Percentiles rank a stretch among this genome's conserved stretches.
phyloP scores from a whole-genome alignment of 2,797 vertebrate species.

The Danio jaintianensis region DNA sequence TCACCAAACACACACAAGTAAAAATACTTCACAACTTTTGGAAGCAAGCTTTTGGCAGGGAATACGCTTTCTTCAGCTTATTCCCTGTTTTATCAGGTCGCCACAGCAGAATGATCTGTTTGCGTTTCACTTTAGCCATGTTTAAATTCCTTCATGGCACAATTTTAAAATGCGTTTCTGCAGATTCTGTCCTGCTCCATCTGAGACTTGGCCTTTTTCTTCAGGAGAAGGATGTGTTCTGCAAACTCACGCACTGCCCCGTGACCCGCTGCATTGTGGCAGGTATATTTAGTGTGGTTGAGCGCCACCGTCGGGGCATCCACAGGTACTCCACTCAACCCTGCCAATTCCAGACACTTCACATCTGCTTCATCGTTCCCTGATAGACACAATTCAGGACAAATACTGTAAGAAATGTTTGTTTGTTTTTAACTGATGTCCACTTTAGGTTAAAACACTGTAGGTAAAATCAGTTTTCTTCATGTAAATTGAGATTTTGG shows the following conservation, averaged over 20 bases:
- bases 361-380: constrained; percentile 85
- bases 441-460: too few relatives aligned
- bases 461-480: too few relatives aligned
- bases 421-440: neutral
- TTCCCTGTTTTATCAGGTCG: too few relatives aligned
- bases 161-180: constrained; percentile 24
- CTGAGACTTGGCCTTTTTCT: constrained; percentile 80
- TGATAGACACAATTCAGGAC: constrained; percentile 56
- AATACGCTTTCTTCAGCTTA: too few relatives aligned
- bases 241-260: constrained; percentile 89
- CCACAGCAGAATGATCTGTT: too few relatives aligned
- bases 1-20: too few relatives aligned
- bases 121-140: too few relatives aligned
- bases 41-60: too few relatives aligned
- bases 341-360: constrained; percentile 82
- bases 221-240: constrained; percentile 85
- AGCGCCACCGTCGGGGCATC: constrained; percentile 78
- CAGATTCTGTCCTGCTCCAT: constrained; percentile 64
- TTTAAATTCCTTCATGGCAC: neutral
- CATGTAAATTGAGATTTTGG: too few relatives aligned
- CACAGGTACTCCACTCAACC: constrained; percentile 83
- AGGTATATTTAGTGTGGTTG: constrained; percentile 85
- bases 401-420: neutral
- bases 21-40: too few relatives aligned
- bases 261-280: constrained; percentile 75